Evolutionary conservation across 2,888 invertebrate species (phyloP), one percentile per base, ranked within the genome.

Genomic region (Lasioglossum morio): DNA sequence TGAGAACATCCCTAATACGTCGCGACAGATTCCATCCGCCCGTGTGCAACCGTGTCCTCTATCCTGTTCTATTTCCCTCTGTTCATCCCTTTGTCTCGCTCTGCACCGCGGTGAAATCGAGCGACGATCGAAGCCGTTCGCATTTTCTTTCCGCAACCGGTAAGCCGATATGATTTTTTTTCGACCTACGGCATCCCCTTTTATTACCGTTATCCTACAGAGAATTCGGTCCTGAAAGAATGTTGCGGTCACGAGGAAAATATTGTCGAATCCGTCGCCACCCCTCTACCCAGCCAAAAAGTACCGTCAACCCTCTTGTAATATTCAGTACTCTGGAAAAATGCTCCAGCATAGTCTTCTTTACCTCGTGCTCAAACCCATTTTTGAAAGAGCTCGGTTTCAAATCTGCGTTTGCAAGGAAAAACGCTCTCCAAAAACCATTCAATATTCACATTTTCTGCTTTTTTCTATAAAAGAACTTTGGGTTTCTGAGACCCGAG

Each of bases 1-100:
- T 95, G 96, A 96, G 95, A 95, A 95, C 96, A 95, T 95, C 95
- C 95, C 95, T 96, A 96, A 96, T 96, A 95, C 95, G 94, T 93
- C 92, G 92, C 95, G 96, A 96, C 96, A 95, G 95, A 93, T 94
- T 95, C 95, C 96, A 96, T 96, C 95, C 95, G 95, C 92, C 94
- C 94, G 94, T 95, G 91, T 86, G 92, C 92, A 91, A 90, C 93
- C 93, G 92, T 94, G 93, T 93, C 91, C 90, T 63, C 92, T 90
- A 48, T 73, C 86, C 78, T 82, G 40, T 81, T 93, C 93, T 92
- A 94, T 48, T 63, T 78, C 34, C 27, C 34, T 30, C 7, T 4
- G 7, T 66, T n/a, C 14, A 3, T 40, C 60, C 69, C 82, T 82
- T 75, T 78, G 63, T 79, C 82, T 90, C 87, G 73, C 87, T 77